These are phyloP conservation scores for Aix galericulata DNA, from an alignment of 2,113 vertebrate species.

Conservation along the genomic window DNA sequence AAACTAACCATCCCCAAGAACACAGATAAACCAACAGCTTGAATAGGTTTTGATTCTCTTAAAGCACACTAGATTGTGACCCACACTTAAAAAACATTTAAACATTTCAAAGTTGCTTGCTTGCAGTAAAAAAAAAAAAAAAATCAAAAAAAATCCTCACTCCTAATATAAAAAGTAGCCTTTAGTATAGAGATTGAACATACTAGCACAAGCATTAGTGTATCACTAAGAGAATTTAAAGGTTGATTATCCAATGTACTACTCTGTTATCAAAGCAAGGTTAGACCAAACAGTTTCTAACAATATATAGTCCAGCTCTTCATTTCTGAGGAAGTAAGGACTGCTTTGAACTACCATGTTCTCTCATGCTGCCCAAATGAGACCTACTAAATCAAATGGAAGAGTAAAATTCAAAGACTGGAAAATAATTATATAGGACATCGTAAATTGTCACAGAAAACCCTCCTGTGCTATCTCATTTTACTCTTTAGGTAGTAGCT, in stretches of 20 bases:
- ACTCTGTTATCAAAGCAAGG: background rate
- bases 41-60: background rate
- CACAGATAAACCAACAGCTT: background rate
- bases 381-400: background rate
- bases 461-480: background rate
- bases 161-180: background rate
- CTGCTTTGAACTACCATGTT: background rate
- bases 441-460: background rate
- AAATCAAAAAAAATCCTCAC: background rate
- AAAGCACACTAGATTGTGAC: background rate
- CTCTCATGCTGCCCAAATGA: background rate
- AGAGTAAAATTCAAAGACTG: background rate
- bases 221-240: background rate
- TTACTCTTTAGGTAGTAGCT: background rate
- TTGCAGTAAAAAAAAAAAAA: background rate
- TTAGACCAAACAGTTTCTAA: background rate
- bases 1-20: background rate
- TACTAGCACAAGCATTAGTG: background rate
- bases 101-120: background rate
- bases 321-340: background rate
- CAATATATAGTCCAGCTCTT: background rate
- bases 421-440: background rate
- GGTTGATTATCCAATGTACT: too few species aligned
- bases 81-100: background rate
- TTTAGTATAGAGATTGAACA: background rate